Conservation (phyloP, 1,140 invertebrate species). For the Drosophila fuyamai region DNA sequence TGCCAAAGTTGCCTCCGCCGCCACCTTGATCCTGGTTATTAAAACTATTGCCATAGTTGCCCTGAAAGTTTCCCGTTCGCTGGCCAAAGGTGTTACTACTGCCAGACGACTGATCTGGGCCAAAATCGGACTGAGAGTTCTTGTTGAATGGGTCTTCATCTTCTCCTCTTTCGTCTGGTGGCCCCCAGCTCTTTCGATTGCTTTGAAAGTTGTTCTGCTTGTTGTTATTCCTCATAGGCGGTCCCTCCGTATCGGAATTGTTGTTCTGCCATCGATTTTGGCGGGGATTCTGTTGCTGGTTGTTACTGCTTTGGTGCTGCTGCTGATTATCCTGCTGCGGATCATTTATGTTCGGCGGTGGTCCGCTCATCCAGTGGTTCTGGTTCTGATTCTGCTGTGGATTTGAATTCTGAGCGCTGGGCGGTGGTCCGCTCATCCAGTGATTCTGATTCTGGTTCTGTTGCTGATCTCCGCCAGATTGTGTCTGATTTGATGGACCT, state of each 20-base stretch:
- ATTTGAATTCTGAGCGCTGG: neutral
- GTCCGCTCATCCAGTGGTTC: slow-evolving; percentile 17
- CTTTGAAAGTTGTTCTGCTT: slow-evolving; percentile 18
- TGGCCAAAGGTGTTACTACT: slow-evolving; percentile 10
- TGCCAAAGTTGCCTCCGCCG: neutral
- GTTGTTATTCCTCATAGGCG: slow-evolving; percentile 3
- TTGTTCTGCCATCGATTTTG: slow-evolving; percentile 38
- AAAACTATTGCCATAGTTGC: slow-evolving; percentile 12
- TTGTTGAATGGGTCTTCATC: slow-evolving; percentile 6
- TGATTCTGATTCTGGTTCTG: slow-evolving; percentile 7
- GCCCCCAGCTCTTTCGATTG: slow-evolving; percentile 19
- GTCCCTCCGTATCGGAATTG: slow-evolving; percentile 6
- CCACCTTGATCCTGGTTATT: slow-evolving; percentile 2
- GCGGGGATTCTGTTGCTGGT: slow-evolving; percentile 15
- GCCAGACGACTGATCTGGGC: neutral
- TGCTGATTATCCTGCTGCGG: slow-evolving; percentile 16
- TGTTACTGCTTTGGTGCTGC: slow-evolving; percentile 11
- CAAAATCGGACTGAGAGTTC: slow-evolving; percentile 2
- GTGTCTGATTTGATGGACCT: slow-evolving; percentile 9
- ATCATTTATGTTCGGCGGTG: slow-evolving; percentile 12
- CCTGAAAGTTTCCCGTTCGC: neutral
- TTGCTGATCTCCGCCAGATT: neutral
- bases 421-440: slow-evolving; percentile 17
- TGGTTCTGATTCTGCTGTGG: neutral
- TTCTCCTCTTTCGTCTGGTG: neutral